phyloP scores from a whole-genome alignment of 1,140 invertebrate genomes.

The Drosophila carrolli region DNA sequence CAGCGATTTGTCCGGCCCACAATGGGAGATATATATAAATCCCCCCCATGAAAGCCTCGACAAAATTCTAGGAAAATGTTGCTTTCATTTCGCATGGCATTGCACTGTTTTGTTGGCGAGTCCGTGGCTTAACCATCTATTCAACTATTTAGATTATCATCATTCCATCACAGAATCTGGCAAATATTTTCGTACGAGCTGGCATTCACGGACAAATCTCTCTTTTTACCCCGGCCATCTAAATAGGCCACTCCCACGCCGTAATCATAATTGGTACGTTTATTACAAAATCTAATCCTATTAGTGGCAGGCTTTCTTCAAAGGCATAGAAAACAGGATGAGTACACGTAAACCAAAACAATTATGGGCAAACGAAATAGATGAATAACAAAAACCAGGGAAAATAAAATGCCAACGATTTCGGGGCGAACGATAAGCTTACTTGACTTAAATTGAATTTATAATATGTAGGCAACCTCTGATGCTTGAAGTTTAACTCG shows the following conservation, averaged over 20 bases:
- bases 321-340: slow-evolving; percentile 2
- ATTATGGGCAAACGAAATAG: slow-evolving; percentile 26
- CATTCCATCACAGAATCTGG: slow-evolving; percentile 3
- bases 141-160: slow-evolving; percentile 21
- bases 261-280: slow-evolving; percentile 28
- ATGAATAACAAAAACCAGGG: slow-evolving; percentile 5
- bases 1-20: slow-evolving; percentile 27
- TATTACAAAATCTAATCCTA: slow-evolving; percentile 40
- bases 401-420: slow-evolving; percentile 10
- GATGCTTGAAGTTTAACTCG: neutral
- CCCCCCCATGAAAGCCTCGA: neutral
- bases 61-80: neutral
- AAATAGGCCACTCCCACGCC: slow-evolving; percentile 4
- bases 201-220: slow-evolving; percentile 16
- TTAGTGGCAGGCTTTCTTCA: slow-evolving; percentile 30
- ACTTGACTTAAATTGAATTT: neutral
- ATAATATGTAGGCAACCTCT: neutral
- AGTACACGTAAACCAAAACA: slow-evolving; percentile 20
- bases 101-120: slow-evolving; percentile 3
- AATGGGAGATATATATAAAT: neutral
- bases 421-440: slow-evolving; percentile 7
- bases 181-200: slow-evolving; percentile 15
- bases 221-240: neutral
- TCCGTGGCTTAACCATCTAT: slow-evolving; percentile 11
- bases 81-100: neutral